These are phyloP conservation scores for Netelia inedita DNA, from an alignment of 2,888 invertebrate species.

Conservation along the genomic window DNA sequence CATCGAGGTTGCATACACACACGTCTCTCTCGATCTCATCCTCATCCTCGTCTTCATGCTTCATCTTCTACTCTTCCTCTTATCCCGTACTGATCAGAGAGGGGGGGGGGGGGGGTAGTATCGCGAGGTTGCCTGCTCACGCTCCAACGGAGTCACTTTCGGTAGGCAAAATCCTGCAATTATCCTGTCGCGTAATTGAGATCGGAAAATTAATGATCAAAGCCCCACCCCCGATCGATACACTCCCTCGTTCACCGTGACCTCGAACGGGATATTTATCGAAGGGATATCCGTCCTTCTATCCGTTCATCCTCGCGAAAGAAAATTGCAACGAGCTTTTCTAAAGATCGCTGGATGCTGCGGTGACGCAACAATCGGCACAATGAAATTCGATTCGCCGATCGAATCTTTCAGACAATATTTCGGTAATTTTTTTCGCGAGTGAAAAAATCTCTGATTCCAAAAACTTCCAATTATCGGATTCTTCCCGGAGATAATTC, in stretches of 20 bases:
- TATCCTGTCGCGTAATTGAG: conserved; percentile 69
- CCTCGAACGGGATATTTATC: conserved; percentile 36
- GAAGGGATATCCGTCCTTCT: conserved; percentile 1
- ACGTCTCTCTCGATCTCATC: conserved; percentile 47
- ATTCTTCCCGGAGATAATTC: not conserved
- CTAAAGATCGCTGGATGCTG: not conserved
- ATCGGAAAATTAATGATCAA: conserved; percentile 64
- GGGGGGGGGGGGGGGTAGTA: conserved; percentile 1
- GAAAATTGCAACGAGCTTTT: not conserved
- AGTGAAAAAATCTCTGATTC: not conserved
- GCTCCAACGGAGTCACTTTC: conserved; percentile 28
- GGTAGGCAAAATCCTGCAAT: conserved; percentile 52
- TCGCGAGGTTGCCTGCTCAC: conserved; percentile 16
- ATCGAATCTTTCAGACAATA: not conserved
- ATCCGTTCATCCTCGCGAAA: not conserved
- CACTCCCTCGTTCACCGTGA: not conserved
- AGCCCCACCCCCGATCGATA: conserved; percentile 28
- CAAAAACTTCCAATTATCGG: not conserved
- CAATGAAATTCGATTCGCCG: not conserved
- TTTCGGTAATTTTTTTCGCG: not conserved
- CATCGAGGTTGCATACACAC: conserved; percentile 47
- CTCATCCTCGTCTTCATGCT: conserved; percentile 5
- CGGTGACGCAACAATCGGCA: not conserved
- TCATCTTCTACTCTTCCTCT: conserved; percentile 16
- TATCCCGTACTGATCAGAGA: conserved; percentile 2